These are phyloP conservation scores for Ramphastos sulfuratus DNA, from an alignment of 2,113 vertebrate species.

Conservation along the genomic window DNA sequence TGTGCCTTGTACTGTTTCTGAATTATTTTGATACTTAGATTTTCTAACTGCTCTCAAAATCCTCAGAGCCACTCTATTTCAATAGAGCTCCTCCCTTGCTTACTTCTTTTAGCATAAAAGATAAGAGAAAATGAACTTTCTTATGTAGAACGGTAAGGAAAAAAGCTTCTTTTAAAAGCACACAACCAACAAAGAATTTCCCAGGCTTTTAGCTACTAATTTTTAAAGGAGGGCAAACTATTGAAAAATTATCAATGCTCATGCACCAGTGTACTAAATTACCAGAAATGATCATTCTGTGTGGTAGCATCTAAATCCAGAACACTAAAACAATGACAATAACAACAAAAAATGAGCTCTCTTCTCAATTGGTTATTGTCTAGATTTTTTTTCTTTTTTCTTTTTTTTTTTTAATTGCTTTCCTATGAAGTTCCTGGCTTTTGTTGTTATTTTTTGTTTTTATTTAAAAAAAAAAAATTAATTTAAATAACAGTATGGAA, in stretches of 20 bases:
- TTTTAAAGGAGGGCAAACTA: background rate
- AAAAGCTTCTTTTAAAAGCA: background rate
- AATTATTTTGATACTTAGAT: constrained; percentile 84
- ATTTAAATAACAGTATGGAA: background rate
- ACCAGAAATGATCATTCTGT: background rate
- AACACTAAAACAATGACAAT: background rate
- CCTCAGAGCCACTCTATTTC: constrained; percentile 65
- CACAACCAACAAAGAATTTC: background rate
- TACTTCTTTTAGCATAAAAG: constrained; percentile 60
- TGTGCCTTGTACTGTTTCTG: constrained; percentile 81
- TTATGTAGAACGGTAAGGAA: constrained; percentile 8
- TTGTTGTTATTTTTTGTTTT: background rate
- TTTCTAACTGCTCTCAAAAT: constrained; percentile 75
- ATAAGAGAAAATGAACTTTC: constrained; percentile 61
- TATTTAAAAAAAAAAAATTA: background rate
- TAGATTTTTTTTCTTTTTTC: no score
- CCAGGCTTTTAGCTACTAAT: background rate
- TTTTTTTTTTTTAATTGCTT: background rate
- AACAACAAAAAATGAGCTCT: background rate
- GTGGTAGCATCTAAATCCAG: background rate
- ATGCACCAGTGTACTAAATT: background rate
- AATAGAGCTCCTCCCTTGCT: constrained; percentile 59
- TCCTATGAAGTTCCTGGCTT: background rate
- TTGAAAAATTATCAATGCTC: background rate
- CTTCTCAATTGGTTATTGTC: background rate